A percentile compares a stretch with the other conserved stretches of the same genome.
These are phyloP conservation scores for Paedocypris sp. DNA, from an alignment of 2,113 vertebrate species.

Conservation along the genomic window DNA sequence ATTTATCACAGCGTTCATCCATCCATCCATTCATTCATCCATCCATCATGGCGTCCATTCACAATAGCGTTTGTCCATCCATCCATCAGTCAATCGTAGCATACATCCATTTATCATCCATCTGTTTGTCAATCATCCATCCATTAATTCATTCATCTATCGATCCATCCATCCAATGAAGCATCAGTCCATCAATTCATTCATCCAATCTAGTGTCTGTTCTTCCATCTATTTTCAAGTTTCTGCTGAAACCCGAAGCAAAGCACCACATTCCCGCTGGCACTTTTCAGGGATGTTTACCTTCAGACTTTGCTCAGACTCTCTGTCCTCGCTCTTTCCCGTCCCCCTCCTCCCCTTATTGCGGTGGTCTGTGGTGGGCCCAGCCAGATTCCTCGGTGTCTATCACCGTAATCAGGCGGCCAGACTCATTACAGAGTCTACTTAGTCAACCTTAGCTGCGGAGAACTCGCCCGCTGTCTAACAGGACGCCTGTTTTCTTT, in stretches of 20 bases:
- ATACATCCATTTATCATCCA: too few species aligned
- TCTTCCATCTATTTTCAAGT: conserved; percentile 4
- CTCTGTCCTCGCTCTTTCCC: conserved; percentile 47
- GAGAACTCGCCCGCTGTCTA: conserved; percentile 35
- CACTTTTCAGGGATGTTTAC: conserved; percentile 62
- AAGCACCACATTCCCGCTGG: conserved; percentile 55
- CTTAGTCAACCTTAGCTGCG: conserved; percentile 45
- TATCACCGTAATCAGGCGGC: conserved; percentile 66
- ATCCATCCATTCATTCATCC: too few species aligned
- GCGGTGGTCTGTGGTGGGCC: conserved; percentile 58
- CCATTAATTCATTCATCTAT: too few species aligned
- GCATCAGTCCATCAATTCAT: too few species aligned
- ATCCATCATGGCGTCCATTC: too few species aligned
- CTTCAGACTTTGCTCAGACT: conserved; percentile 51
- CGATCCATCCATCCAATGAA: too few species aligned
- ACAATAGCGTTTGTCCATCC: too few species aligned
- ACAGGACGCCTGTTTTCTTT: conserved; percentile 45
- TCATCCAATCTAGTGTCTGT: not conserved
- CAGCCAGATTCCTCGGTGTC: conserved; percentile 58
- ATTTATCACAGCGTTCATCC: too few species aligned
- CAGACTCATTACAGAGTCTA: conserved; percentile 49
- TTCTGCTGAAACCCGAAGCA: too few species aligned
- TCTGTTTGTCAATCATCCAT: too few species aligned
- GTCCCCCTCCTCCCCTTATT: conserved; percentile 16
- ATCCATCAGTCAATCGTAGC: too few species aligned